Conservation (phyloP, 2,113 vertebrate species). For the Grantiella picta region DNA sequence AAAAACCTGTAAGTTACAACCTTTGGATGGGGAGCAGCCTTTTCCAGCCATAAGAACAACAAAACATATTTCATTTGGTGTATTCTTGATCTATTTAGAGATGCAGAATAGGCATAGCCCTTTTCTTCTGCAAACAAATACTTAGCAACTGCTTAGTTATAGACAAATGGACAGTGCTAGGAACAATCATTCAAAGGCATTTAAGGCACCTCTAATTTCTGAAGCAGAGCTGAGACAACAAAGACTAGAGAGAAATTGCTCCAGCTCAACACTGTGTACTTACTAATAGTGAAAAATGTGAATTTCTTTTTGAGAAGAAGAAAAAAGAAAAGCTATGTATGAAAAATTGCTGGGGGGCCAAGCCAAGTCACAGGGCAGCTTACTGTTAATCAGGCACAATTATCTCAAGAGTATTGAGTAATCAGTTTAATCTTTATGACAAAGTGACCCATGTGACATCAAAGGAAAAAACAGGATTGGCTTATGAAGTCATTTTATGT, state of each 20-base stretch:
- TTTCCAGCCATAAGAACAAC: neutral
- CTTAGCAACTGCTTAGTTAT: neutral
- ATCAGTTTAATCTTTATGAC: conserved; percentile 21
- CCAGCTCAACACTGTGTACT: neutral
- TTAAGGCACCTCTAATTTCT: neutral
- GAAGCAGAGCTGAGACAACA: neutral
- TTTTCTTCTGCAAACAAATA: neutral
- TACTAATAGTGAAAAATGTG: neutral
- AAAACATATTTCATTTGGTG: neutral
- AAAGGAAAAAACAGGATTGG: neutral
- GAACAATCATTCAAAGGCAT: neutral
- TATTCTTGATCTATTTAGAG: neutral
- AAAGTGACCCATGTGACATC: conserved; percentile 27
- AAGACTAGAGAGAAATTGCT: neutral
- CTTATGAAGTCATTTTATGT: conserved; percentile 43
- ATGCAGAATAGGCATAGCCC: neutral
- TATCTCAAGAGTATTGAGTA: conserved; percentile 46
- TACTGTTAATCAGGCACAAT: neutral
- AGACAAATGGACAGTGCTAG: neutral
- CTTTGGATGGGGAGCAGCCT: neutral
- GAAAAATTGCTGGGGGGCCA: neutral
- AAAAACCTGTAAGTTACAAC: neutral
- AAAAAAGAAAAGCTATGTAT: neutral
- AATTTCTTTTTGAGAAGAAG: neutral
- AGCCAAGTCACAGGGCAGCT: neutral